phyloP scores from a whole-genome alignment of 2,888 invertebrate genomes.

The Camponotus fellah region DNA sequence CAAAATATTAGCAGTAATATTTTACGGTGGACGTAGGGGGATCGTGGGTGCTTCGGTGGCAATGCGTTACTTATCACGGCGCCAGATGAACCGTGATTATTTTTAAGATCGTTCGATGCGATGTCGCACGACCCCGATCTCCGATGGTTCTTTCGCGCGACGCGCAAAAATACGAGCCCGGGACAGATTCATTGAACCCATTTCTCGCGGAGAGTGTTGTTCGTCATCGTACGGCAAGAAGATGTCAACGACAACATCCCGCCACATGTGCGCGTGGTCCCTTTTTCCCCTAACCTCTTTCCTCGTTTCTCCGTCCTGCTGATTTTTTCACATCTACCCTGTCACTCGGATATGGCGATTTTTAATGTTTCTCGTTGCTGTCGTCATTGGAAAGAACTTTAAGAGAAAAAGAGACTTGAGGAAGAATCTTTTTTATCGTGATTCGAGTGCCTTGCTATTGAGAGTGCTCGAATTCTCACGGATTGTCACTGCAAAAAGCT shows the following conservation, averaged over 20 bases:
- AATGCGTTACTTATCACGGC: slow-evolving; percentile 6
- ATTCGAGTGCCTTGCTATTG: slow-evolving; percentile 13
- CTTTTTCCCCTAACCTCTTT: slow-evolving; percentile 31
- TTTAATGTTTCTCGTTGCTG: slow-evolving; percentile 45
- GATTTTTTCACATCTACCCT: slow-evolving; percentile 57
- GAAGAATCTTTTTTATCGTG: slow-evolving; percentile 48
- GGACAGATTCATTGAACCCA: slow-evolving; percentile 79
- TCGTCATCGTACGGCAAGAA: slow-evolving; percentile 67
- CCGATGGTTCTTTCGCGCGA: slow-evolving; percentile 38
- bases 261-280: slow-evolving; percentile 77
- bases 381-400: neutral
- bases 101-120: slow-evolving; percentile 55
- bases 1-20: neutral
- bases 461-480: slow-evolving; percentile 55
- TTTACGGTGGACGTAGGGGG: neutral
- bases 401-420: neutral
- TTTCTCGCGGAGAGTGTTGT: slow-evolving; percentile 59
- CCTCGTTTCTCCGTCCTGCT: slow-evolving; percentile 55
- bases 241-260: slow-evolving; percentile 78
- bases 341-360: slow-evolving; percentile 58
- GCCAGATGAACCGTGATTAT: slow-evolving; percentile 53
- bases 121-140: slow-evolving; percentile 52
- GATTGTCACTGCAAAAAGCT: slow-evolving; percentile 38
- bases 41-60: neutral
- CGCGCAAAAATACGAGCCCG: slow-evolving; percentile 67